Base-by-base conservation (phyloP, 1,140 invertebrate genomes). In the Hesperophylax magnus region DNA sequence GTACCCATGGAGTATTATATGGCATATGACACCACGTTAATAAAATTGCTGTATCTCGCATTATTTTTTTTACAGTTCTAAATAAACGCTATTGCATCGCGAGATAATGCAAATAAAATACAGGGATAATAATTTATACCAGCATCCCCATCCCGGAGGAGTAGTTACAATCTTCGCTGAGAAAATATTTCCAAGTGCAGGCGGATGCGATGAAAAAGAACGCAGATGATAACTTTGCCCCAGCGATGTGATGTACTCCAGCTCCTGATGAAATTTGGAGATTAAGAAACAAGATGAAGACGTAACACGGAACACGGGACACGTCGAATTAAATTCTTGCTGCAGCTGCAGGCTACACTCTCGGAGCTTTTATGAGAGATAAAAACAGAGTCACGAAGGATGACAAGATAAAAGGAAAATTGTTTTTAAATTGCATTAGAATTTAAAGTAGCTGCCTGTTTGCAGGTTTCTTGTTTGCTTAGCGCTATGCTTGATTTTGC, bases 191-290 rank as follows among this genome's bases (percentile, higher is more conserved):
- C 71, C 39, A 56, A 67, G 58, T 79, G 78, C 78, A 79, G 60
- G 71, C 56, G 58, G 67, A 18, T 78, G 52, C 60, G 18, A 52
- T 47, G 47, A 58, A 54, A 47, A 67, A 63, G 67, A 47, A 78
- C 39, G 47, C 58, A 61, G 58, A 15, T 24, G 27, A 47, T 47
- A 47, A 47, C 39, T 47, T 47, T 47, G 11, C 39, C 11, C 39
- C 39, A 11, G 11, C 39, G 39, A 47, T 14, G 27, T 27, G 27
- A 27, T 27, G 39, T 47, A 47, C 58, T 61, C 1, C n/a, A 20
- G 58, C 58, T 8, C 60, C 22, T 80, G 79, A 80, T 80, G 79
- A 80, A 80, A 80, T 80, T 80, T 75, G 74, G 74, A 80, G 79
- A 80, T 80, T 80, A 80, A 74, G 69, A 65, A 71, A 63, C 79